Evolutionary conservation across 2,888 invertebrate species (phyloP).

Genomic region (Acrobasis suavella): DNA sequence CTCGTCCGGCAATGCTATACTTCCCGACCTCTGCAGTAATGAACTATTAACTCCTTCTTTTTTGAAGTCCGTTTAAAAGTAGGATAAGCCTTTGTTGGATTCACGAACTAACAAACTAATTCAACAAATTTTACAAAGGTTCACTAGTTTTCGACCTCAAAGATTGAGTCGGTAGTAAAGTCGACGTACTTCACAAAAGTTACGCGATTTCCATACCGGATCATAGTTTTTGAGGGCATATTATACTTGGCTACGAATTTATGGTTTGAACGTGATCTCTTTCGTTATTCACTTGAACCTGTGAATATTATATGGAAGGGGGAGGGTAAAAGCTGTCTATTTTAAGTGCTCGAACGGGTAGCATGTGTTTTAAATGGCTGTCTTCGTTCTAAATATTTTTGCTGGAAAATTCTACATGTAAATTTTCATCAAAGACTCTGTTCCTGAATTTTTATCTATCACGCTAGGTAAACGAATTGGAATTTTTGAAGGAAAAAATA

Average conservation of each 20-base stretch:
- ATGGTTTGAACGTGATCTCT: constrained; percentile 45
- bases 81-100: no score
- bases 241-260: constrained; percentile 48
- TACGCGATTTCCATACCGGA: constrained; percentile 39
- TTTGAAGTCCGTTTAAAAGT: not conserved
- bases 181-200: constrained; percentile 24
- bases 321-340: constrained; percentile 22
- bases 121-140: not conserved
- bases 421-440: not conserved
- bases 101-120: no score
- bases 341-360: constrained; percentile 21
- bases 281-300: constrained; percentile 41
- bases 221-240: constrained; percentile 41
- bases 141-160: not conserved
- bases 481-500: no score
- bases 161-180: constrained; percentile 16
- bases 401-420: constrained; percentile 1
- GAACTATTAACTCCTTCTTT: no score
- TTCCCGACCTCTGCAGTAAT: no score
- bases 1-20: no score
- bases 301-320: constrained; percentile 40
- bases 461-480: no score
- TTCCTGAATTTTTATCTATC: not conserved
- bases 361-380: constrained; percentile 22
- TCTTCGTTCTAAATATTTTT: constrained; percentile 10